Conservation (phyloP, 2,797 vertebrate genomes). For the Pelobates cultripes region DNA sequence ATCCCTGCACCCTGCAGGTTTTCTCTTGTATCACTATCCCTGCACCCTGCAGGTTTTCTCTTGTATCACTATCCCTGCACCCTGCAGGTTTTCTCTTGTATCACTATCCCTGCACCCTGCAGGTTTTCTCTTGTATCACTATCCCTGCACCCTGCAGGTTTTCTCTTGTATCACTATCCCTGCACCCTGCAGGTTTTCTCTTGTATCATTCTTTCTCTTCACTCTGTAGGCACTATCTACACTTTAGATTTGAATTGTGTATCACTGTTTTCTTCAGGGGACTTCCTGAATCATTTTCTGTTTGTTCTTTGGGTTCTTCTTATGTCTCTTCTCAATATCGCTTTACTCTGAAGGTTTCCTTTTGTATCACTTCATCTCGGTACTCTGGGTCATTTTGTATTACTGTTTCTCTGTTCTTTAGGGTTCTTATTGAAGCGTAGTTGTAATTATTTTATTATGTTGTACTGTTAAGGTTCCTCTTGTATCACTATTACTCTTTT, state of each 20-base stretch:
- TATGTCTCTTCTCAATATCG: neutral
- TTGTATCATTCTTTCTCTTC: neutral
- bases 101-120: too few relatives aligned
- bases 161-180: neutral
- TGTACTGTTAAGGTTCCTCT: neutral
- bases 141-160: too few relatives aligned
- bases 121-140: too few relatives aligned
- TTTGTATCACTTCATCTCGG: neutral
- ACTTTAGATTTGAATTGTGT: neutral
- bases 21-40: too few relatives aligned
- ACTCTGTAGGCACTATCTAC: too few relatives aligned
- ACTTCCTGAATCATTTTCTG: neutral
- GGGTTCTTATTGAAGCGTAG: too few relatives aligned
- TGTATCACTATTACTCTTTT: neutral
- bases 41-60: too few relatives aligned
- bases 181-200: neutral
- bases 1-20: neutral
- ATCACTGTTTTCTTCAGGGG: neutral
- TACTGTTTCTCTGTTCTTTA: neutral
- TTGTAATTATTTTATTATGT: too few relatives aligned
- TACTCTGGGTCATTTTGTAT: neutral
- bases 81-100: too few relatives aligned
- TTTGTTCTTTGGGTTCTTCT: neutral
- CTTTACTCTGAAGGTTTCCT: neutral
- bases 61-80: too few relatives aligned